Conservation (phyloP, 2,888 invertebrate species). For the Ectropis crepuscularia region DNA sequence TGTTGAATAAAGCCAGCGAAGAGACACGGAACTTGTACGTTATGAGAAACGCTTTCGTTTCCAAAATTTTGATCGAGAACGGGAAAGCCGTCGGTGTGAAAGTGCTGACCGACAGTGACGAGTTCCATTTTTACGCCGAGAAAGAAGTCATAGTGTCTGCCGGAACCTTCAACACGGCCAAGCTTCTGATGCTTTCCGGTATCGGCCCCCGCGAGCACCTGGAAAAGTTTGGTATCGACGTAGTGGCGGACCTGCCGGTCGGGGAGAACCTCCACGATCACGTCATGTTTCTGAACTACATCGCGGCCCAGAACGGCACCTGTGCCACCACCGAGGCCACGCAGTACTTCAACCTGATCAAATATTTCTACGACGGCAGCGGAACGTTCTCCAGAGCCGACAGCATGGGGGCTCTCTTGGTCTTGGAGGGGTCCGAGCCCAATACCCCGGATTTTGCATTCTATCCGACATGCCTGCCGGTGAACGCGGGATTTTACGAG, state of each 20-base stretch:
- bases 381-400: slow-evolving; percentile 58
- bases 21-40: slow-evolving; percentile 54
- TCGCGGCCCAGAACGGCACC: slow-evolving; percentile 63
- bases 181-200: slow-evolving; percentile 68
- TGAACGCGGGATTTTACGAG: slow-evolving; percentile 46
- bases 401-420: slow-evolving; percentile 63
- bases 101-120: slow-evolving; percentile 46
- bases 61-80: slow-evolving; percentile 61
- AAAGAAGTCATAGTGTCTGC: slow-evolving; percentile 69
- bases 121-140: slow-evolving; percentile 53
- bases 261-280: slow-evolving; percentile 73
- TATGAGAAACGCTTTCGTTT: slow-evolving; percentile 58
- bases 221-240: slow-evolving; percentile 51
- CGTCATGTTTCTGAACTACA: slow-evolving; percentile 61
- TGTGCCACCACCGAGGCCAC: slow-evolving; percentile 48
- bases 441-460: slow-evolving; percentile 68
- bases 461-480: slow-evolving; percentile 64
- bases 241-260: slow-evolving; percentile 63
- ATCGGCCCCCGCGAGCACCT: slow-evolving; percentile 65
- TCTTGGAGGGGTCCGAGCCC: slow-evolving; percentile 43
- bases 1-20: slow-evolving; percentile 55
- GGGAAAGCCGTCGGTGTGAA: slow-evolving; percentile 58
- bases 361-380: slow-evolving; percentile 62
- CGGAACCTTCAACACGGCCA: slow-evolving; percentile 71
- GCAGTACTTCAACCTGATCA: slow-evolving; percentile 56